Evolutionary conservation across 2,888 invertebrate species (phyloP), one percentile per base, ranked within the genome.

Genomic region (Agrenia bidenticulata): DNA sequence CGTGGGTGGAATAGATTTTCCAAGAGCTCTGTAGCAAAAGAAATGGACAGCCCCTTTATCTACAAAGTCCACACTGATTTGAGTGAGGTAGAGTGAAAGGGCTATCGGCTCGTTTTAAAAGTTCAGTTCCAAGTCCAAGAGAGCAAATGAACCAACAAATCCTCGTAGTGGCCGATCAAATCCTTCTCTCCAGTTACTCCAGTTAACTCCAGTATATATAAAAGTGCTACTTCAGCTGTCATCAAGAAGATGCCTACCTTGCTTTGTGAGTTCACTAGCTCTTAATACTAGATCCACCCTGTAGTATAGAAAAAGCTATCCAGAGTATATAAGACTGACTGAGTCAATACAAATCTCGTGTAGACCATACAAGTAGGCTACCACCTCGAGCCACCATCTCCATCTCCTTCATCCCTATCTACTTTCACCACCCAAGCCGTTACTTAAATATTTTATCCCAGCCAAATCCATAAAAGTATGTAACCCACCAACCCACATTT

Each of bases 211-310:
- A 32, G 32, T 32, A 32, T 32, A 17, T 45, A 55, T 41, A 15
- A 64, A 64, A 64, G 49, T 64, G 64, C 64, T 55, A 53, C 64
- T 61, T 64, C 64, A 64, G 64, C 64, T 64, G 64, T 64, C 64
- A 64, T 64, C 64, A 63, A 62, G 53, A 64, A 64, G 64, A 64
- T 60, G 60, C 61, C 64, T 64, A 64, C 60, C 54, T 55, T 64
- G 58, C 58, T 41, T 51, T 51, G 51, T 45, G 45, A 17, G 45
- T 32, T 32, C 32, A 32, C 45, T 45, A n/a, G n/a, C n/a, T n/a
- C n/a, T n/a, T n/a, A n/a, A 9, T 45, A 45, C 32, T 32, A 45
- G 45, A 17, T 32, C 32, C 32, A 32, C 32, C 4, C 32, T 32
- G 5, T 32, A 4, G 32, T 7, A 4, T 32, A 32, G 4, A 32